Evolutionary conservation across 2,888 invertebrate genomes (phyloP).

Genomic region (Ormyrus rosae): DNA sequence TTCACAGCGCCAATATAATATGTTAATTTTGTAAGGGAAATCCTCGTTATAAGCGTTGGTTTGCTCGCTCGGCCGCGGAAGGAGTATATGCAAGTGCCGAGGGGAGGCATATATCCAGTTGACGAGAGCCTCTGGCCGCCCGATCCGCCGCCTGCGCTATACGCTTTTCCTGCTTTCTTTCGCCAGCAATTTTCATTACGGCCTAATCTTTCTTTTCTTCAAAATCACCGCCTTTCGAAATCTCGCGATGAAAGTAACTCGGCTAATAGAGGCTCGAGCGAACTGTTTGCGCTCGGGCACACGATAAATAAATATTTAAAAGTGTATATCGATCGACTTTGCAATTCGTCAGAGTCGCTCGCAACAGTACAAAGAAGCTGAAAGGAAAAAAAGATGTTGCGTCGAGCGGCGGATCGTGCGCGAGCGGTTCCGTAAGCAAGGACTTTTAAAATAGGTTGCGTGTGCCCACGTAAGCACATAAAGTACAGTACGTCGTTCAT

Average conservation of each 20-base stretch:
- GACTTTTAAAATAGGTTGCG: conserved; percentile 64
- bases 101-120: conserved; percentile 3
- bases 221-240: too few relatives aligned
- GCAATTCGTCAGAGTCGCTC: conserved; percentile 48
- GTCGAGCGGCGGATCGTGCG: conserved; percentile 48
- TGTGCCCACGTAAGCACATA: conserved; percentile 66
- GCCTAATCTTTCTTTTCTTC: too few relatives aligned
- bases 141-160: conserved; percentile 26
- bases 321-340: conserved; percentile 47
- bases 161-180: too few relatives aligned
- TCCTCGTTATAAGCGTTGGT: background rate
- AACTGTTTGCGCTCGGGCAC: conserved; percentile 18
- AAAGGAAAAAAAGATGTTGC: background rate
- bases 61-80: background rate
- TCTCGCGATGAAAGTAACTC: too few relatives aligned
- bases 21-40: conserved; percentile 54
- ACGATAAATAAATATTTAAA: conserved; percentile 20
- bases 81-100: background rate
- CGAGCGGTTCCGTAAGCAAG: conserved; percentile 60
- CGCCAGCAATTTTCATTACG: too few relatives aligned
- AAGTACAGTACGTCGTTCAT: conserved; percentile 68
- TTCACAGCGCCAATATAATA: conserved; percentile 62
- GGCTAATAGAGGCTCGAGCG: background rate
- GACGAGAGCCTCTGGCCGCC: conserved; percentile 31
- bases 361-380: conserved; percentile 39